Evolutionary conservation across 2,888 invertebrate genomes (phyloP).

Genomic region (Falcaria lacertinaria): DNA sequence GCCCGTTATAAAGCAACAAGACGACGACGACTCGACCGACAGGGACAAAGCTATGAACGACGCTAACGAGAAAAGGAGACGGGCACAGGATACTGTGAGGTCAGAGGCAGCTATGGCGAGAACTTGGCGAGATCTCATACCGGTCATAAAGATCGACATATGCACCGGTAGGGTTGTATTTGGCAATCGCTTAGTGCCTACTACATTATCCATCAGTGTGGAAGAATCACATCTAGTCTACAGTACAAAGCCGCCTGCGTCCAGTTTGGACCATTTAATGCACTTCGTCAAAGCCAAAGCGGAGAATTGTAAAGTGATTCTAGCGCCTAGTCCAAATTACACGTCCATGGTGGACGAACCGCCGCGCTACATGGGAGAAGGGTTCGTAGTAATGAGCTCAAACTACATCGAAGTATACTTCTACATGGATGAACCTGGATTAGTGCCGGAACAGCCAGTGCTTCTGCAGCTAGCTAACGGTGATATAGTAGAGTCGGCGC

Average conservation of each 20-base stretch:
- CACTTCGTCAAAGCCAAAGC: conserved; percentile 96
- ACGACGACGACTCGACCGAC: conserved; percentile 75
- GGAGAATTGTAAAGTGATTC: conserved; percentile 96
- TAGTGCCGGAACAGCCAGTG: conserved; percentile 95
- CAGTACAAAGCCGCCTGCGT: conserved; percentile 96
- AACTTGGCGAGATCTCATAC: conserved; percentile 97
- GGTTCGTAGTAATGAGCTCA: conserved; percentile 97
- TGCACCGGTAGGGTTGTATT: conserved; percentile 95
- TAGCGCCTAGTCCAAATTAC: conserved; percentile 98
- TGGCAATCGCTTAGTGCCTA: conserved; percentile 96
- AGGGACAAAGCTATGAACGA: conserved; percentile 81
- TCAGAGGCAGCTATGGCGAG: conserved; percentile 92
- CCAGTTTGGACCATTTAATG: conserved; percentile 95
- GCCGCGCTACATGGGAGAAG: conserved; percentile 97
- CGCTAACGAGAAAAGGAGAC: conserved; percentile 79
- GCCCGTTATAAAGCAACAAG: conserved; percentile 85
- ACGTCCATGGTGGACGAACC: conserved; percentile 96
- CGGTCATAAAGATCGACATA: conserved; percentile 96
- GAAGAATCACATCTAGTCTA: conserved; percentile 97
- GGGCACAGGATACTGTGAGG: conserved; percentile 74
- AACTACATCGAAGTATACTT: conserved; percentile 97
- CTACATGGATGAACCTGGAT: conserved; percentile 97
- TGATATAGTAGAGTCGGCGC: conserved; percentile 94
- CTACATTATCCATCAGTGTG: conserved; percentile 93
- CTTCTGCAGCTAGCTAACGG: conserved; percentile 94